These are phyloP conservation scores for Leptinotarsa rubiginosa DNA, from an alignment of 2,888 invertebrate genomes.

Conservation along the genomic window DNA sequence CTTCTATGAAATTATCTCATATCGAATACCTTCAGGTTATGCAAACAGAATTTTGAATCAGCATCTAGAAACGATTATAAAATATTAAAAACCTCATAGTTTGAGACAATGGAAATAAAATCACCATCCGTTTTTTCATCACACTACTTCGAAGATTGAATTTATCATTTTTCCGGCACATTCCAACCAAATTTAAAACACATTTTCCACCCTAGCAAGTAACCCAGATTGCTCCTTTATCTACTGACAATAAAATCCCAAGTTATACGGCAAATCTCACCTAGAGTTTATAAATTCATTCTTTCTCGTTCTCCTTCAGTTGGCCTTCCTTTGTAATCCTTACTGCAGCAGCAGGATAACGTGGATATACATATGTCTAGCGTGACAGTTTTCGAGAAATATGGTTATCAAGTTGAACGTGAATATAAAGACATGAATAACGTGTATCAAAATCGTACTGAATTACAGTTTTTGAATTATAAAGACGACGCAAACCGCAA, in stretches of 20 bases:
- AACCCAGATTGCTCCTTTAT: constrained; percentile 5
- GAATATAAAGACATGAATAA: background rate
- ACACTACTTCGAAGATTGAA: too few species aligned
- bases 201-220: background rate
- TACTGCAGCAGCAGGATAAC: constrained; percentile 16
- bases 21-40: too few species aligned
- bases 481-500: background rate
- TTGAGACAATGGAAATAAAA: too few species aligned
- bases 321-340: constrained; percentile 10
- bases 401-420: constrained; percentile 9
- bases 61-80: too few species aligned
- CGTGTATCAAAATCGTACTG: background rate
- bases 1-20: too few species aligned
- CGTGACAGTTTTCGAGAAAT: background rate
- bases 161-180: background rate
- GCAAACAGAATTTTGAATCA: too few species aligned
- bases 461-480: constrained; percentile 1
- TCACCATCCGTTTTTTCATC: too few species aligned
- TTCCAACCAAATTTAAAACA: background rate
- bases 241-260: background rate
- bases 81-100: too few species aligned
- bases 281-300: constrained; percentile 19
- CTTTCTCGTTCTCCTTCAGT: constrained; percentile 10
- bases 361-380: constrained; percentile 18
- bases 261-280: constrained; percentile 15